phyloP scores from a whole-genome alignment of 2,888 invertebrate species.

The Mesorhabditis sp. region DNA sequence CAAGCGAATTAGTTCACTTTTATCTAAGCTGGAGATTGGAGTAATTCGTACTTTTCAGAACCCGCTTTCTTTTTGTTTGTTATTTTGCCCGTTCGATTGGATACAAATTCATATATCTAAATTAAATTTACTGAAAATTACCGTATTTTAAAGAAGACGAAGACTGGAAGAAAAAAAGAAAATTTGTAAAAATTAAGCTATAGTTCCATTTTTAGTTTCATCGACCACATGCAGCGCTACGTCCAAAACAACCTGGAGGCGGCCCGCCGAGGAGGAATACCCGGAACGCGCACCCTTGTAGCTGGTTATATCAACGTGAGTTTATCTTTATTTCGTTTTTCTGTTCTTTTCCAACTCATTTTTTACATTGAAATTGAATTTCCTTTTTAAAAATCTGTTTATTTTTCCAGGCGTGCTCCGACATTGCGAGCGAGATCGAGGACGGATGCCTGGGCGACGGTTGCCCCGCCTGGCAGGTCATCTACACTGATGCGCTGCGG shows the following conservation, averaged over 20 bases:
- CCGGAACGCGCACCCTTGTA: slow-evolving; percentile 44
- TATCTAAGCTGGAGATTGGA: no score
- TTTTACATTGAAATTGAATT: background rate
- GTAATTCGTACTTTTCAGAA: no score
- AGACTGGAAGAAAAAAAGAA: background rate
- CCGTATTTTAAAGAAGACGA: background rate
- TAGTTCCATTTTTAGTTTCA: slow-evolving; percentile 18
- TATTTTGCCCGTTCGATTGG: no score
- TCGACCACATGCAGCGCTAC: slow-evolving; percentile 42
- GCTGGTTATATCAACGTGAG: slow-evolving; percentile 50
- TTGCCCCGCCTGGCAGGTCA: slow-evolving; percentile 32
- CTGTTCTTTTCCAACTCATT: background rate
- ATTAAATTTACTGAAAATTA: no score
- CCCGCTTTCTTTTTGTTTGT: no score
- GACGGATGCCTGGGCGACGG: slow-evolving; percentile 29
- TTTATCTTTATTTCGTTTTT: background rate
- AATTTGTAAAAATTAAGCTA: slow-evolving; percentile 6
- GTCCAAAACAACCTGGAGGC: slow-evolving; percentile 44
- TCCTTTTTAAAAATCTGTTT: slow-evolving; percentile 2
- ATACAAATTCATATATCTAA: no score
- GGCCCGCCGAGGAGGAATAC: slow-evolving; percentile 53
- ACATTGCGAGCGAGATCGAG: slow-evolving; percentile 23
- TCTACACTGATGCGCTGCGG: slow-evolving; percentile 40
- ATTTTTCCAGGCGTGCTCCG: slow-evolving; percentile 14
- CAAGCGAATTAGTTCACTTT: no score